Evolutionary conservation across 2,113 vertebrate species (phyloP), one percentile per base, ranked within the genome.

Genomic region (Benitochromis conjunctus): DNA sequence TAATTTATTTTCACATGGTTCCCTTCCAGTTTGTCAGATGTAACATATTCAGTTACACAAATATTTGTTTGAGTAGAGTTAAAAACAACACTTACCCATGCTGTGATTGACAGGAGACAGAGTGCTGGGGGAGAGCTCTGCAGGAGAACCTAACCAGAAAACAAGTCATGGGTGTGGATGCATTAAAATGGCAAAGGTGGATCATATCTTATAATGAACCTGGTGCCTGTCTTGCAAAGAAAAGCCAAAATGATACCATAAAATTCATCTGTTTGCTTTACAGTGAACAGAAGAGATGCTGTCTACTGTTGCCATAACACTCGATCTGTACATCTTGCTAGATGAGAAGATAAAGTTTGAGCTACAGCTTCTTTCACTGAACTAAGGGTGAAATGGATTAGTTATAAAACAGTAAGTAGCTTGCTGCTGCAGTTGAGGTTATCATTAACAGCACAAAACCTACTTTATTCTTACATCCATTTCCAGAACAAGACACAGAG

Each of bases 71-170:
- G 26, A 31, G 21, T 48, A 62, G 26, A 24, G 16, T 51, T 46
- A 55, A 14, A 46, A 66, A 46, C 64, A 76, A 54, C 51, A 76
- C 76, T 94, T 97, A 99, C 98, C 98, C 97, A 99, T 96, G 96
- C 97, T 98, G 94, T 99, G 98, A 95, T 98, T 99, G 94, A 98
- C 98, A 79, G 98, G 98, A 51, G 98, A 99, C 31, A 99, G 97
- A 84, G 97, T 97, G 93, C 97, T 98, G 76, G 98, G 98, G 93
- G 98, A 99, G 41, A 99, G 95, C 94, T 99, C 98, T 81, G 98
- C 97, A 80, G 98, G 98, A 95, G 98, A 99, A 95, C 98, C 98
- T 99, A 93, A 92, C 79, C 64, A 83, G 21, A 46, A 89, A 78
- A 79, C 48, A 86, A 34, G 48, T 82, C 12, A 71, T 36, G 10